These are phyloP conservation scores for Chionodraco myersi DNA, from an alignment of 2,113 vertebrate genomes.

Conservation along the genomic window DNA sequence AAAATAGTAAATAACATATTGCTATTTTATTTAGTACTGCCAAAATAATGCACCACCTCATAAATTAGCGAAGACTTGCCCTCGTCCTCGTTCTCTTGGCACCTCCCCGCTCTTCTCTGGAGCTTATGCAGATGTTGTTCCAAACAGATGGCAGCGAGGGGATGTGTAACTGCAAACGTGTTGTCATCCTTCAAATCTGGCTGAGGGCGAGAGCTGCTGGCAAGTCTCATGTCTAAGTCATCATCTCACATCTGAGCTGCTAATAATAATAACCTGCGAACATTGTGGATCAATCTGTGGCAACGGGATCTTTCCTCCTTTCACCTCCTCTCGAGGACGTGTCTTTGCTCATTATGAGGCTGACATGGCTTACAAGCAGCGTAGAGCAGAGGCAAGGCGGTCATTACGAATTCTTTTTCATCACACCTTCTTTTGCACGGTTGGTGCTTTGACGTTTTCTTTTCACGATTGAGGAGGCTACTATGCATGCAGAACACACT, in stretches of 20 bases:
- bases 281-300: conserved; percentile 8
- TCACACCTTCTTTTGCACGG: conserved; percentile 37
- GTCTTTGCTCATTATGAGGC: conserved; percentile 16
- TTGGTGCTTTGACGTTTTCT: not conserved
- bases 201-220: conserved; percentile 20
- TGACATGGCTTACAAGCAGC: conserved; percentile 21
- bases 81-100: not conserved
- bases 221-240: conserved; percentile 35
- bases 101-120: not conserved
- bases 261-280: conserved; percentile 13
- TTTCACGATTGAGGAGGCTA: conserved; percentile 24
- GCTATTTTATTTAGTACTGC: conserved; percentile 14
- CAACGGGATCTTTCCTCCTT: conserved; percentile 24
- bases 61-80: conserved; percentile 25
- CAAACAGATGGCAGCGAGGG: not conserved
- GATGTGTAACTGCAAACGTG: conserved; percentile 32
- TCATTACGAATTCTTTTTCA: conserved; percentile 55
- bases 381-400: conserved; percentile 16
- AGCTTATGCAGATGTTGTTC: conserved; percentile 21
- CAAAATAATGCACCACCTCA: conserved; percentile 11
- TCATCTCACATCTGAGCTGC: conserved; percentile 22
- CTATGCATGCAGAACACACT: conserved; percentile 7
- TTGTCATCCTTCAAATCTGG: conserved; percentile 28
- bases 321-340: conserved; percentile 15
- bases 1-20: conserved; percentile 19